A percentile compares a stretch with the other conserved stretches of the same genome.
Conservation (phyloP, 2,113 vertebrate genomes). For the Ciconia boyciana region DNA sequence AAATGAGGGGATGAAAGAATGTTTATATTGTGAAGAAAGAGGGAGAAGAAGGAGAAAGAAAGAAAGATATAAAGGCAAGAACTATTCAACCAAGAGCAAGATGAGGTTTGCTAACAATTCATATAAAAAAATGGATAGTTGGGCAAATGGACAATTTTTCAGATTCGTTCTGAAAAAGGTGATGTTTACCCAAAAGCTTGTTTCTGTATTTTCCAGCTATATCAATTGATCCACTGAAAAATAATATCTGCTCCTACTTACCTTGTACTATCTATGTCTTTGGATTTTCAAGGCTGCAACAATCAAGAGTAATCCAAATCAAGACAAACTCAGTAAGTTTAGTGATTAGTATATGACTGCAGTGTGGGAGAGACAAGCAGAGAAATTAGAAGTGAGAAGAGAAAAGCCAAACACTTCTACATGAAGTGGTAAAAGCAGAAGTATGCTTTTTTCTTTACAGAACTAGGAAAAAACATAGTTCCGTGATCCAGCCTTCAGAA, state of each 20-base stretch:
- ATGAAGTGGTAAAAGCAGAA: not conserved
- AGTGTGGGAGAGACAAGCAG: not conserved
- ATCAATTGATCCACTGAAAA: not conserved
- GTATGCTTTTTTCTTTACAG: not conserved
- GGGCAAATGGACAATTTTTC: not conserved
- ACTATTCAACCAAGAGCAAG: not conserved
- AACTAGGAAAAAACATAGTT: not conserved
- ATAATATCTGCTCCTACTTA: not conserved
- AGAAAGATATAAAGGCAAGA: not conserved
- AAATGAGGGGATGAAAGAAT: not conserved
- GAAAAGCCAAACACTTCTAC: not conserved
- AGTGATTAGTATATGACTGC: not conserved
- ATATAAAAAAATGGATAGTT: not conserved
- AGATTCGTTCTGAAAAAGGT: not conserved
- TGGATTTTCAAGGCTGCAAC: not conserved
- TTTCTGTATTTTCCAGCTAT: not conserved
- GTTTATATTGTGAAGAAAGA: not conserved
- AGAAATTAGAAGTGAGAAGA: not conserved
- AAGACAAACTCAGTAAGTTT: not conserved
- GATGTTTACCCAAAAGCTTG: not conserved
- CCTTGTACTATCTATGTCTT: not conserved
- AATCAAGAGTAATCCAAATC: not conserved
- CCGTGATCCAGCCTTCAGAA: not conserved
- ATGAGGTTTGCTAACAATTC: not conserved
- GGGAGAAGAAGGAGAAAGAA: not conserved